phyloP scores from a whole-genome alignment of 2,888 invertebrate genomes.

The Tenthredo distinguenda region DNA sequence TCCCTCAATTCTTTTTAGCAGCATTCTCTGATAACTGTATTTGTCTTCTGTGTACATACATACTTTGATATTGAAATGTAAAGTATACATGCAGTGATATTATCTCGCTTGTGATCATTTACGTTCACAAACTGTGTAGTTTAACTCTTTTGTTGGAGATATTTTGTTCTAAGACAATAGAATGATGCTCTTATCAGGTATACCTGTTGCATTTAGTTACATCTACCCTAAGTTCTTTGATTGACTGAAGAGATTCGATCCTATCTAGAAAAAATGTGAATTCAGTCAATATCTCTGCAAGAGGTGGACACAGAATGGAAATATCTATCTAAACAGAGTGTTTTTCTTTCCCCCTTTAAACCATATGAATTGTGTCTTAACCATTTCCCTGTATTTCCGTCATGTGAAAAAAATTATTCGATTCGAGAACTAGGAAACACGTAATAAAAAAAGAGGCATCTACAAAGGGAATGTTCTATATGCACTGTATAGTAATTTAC shows the following conservation, averaged over 20 bases:
- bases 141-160: background rate
- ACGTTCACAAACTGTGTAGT: background rate
- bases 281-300: background rate
- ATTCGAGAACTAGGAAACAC: background rate
- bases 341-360: background rate
- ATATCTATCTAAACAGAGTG: background rate
- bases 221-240: background rate
- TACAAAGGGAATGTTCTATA: no score
- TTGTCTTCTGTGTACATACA: background rate
- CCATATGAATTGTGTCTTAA: background rate
- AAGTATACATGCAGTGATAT: background rate
- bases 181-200: background rate
- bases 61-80: background rate
- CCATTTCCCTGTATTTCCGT: background rate
- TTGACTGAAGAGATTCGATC: background rate
- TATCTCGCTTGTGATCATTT: background rate
- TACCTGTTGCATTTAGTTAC: slow-evolving; percentile 1
- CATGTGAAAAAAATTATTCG: background rate
- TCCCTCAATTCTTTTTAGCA: background rate
- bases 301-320: background rate
- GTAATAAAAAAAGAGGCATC: background rate
- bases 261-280: background rate
- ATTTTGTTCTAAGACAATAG: background rate
- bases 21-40: background rate
- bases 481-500: background rate